Evolutionary conservation across 2,888 invertebrate species (phyloP).

Genomic region (Chalcosyrphus nemorum): DNA sequence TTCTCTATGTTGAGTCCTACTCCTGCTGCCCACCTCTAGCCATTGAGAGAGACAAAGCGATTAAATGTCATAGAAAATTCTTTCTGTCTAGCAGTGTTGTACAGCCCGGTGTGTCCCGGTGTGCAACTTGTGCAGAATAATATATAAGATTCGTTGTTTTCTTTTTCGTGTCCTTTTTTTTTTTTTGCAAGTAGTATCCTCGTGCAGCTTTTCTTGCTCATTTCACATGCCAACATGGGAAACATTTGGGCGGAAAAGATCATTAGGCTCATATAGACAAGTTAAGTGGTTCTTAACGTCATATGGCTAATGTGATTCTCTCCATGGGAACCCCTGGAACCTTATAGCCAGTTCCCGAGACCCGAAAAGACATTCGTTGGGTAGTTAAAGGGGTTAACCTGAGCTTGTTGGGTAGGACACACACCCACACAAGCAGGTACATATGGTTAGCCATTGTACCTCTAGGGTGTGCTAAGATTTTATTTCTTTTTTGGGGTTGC

Average conservation of each 20-base stretch:
- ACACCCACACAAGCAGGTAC: slow-evolving; percentile 39
- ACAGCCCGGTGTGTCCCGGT: slow-evolving; percentile 50
- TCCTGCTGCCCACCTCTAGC: neutral
- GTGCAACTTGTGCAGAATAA: slow-evolving; percentile 59
- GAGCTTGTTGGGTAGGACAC: too few relatives aligned
- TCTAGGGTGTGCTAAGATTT: slow-evolving; percentile 57
- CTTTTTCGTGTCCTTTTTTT: slow-evolving; percentile 12
- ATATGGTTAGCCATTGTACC: slow-evolving; percentile 56
- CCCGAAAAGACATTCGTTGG: slow-evolving; percentile 48
- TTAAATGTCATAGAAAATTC: slow-evolving; percentile 63
- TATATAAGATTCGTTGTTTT: slow-evolving; percentile 35
- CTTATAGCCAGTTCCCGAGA: neutral
- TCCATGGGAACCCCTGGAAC: neutral
- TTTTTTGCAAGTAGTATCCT: slow-evolving; percentile 35
- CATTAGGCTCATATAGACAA: slow-evolving; percentile 82
- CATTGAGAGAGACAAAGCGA: slow-evolving; percentile 68
- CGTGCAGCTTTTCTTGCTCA: slow-evolving; percentile 56
- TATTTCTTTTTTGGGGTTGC: slow-evolving; percentile 24
- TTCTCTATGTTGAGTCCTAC: too few relatives aligned
- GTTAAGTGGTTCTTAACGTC: slow-evolving; percentile 81
- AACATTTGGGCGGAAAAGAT: slow-evolving; percentile 77
- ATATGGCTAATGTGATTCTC: slow-evolving; percentile 74
- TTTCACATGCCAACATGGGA: slow-evolving; percentile 67
- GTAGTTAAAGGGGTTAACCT: slow-evolving; percentile 61
- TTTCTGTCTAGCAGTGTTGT: slow-evolving; percentile 46